These are phyloP conservation scores for Peribatodes rhomboidaria DNA, from an alignment of 2,888 invertebrate species.

Conservation along the genomic window DNA sequence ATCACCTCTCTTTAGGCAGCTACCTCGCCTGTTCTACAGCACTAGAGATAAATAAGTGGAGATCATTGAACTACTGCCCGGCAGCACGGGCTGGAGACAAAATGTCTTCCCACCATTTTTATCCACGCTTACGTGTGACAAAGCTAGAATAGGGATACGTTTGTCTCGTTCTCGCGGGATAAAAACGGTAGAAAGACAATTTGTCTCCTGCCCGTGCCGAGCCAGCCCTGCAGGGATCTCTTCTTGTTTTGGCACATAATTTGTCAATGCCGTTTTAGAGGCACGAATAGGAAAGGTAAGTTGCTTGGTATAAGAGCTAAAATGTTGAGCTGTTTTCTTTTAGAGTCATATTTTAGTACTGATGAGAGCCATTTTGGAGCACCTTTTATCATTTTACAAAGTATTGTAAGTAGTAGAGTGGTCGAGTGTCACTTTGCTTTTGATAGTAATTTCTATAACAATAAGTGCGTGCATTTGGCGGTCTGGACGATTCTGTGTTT, in stretches of 20 bases:
- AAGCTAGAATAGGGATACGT: too few relatives aligned
- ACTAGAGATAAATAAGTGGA: not conserved
- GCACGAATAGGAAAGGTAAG: not conserved
- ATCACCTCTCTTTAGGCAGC: not conserved
- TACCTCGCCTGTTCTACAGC: not conserved
- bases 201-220: too few relatives aligned
- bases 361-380: slow-evolving; percentile 14
- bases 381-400: slow-evolving; percentile 26
- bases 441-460: not conserved
- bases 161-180: too few relatives aligned
- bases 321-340: slow-evolving; percentile 17
- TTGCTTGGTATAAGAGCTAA: slow-evolving; percentile 13
- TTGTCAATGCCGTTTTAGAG: not conserved
- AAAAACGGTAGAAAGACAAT: too few relatives aligned
- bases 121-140: too few relatives aligned
- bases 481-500: not conserved
- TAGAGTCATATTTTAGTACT: not conserved
- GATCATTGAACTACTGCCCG: too few relatives aligned
- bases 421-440: slow-evolving; percentile 4
- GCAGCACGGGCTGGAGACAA: too few relatives aligned
- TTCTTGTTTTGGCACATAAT: not conserved
- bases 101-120: too few relatives aligned
- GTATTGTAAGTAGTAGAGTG: slow-evolving; percentile 3
- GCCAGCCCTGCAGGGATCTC: not conserved
- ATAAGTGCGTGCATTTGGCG: not conserved